Conservation (phyloP, 2,113 vertebrate genomes). For the Nycticryphes semicollaris region DNA sequence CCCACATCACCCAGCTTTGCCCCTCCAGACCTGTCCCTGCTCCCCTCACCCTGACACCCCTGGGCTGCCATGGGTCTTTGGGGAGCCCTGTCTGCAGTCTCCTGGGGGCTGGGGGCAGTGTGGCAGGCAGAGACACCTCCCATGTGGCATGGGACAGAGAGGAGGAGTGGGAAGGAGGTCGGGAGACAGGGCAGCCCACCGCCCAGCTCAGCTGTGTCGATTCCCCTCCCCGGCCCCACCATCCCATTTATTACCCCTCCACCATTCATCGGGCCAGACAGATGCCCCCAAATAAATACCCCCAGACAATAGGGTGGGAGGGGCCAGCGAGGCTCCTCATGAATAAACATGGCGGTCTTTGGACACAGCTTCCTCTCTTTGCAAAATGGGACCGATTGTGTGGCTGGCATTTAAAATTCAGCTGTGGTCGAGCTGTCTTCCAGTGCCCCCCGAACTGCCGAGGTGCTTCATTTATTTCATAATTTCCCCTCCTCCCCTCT, state of each 20-base stretch:
- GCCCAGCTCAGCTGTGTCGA: background rate
- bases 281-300: constrained; percentile 69
- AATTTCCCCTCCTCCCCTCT: constrained; percentile 33
- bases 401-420: constrained; percentile 64
- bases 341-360: constrained; percentile 64
- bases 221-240: constrained; percentile 22
- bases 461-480: constrained; percentile 66
- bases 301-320: constrained; percentile 63
- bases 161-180: background rate
- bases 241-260: constrained; percentile 57
- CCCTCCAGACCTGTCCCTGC: background rate
- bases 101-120: background rate
- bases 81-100: background rate
- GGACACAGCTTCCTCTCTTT: constrained; percentile 63
- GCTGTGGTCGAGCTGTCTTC: constrained; percentile 43
- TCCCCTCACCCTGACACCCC: rapidly evolving
- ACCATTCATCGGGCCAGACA: constrained; percentile 57
- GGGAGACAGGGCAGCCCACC: background rate
- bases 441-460: constrained; percentile 26
- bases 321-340: constrained; percentile 10
- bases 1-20: background rate
- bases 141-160: background rate
- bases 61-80: rapidly evolving
- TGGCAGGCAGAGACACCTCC: background rate
- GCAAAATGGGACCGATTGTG: constrained; percentile 66